These are phyloP conservation scores for Coelinius sp. DNA, from an alignment of 2,888 invertebrate genomes.

Conservation along the genomic window DNA sequence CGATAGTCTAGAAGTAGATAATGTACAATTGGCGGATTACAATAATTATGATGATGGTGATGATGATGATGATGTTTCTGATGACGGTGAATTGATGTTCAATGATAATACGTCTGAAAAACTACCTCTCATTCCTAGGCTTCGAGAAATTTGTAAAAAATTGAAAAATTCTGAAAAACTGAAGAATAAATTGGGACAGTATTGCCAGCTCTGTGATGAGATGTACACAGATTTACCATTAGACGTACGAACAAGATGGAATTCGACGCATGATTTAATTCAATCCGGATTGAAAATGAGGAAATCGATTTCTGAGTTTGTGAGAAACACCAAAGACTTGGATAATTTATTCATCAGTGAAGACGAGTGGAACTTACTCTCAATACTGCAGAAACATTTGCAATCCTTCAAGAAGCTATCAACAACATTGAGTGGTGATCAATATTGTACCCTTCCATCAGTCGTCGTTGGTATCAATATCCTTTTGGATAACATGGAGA, in stretches of 20 bases:
- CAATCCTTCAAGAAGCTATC: slow-evolving; percentile 32
- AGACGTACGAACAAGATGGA: slow-evolving; percentile 40
- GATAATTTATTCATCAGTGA: background rate
- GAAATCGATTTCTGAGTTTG: slow-evolving; percentile 1
- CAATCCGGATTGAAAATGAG: background rate
- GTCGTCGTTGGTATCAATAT: too few species aligned
- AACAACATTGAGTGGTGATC: slow-evolving; percentile 12
- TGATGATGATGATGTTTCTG: background rate
- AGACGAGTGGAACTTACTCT: slow-evolving; percentile 27
- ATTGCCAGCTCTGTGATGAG: slow-evolving; percentile 5
- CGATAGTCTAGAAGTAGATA: too few species aligned
- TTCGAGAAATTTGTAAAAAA: slow-evolving; percentile 17
- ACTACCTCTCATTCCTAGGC: background rate
- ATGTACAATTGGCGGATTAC: too few species aligned
- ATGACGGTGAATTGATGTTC: background rate
- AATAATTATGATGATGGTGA: background rate
- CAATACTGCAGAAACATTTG: slow-evolving; percentile 16
- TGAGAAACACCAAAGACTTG: background rate
- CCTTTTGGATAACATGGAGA: slow-evolving; percentile 31
- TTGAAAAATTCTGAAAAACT: slow-evolving; percentile 33
- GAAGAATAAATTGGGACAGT: slow-evolving; percentile 2
- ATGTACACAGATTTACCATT: slow-evolving; percentile 16
- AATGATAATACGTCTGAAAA: background rate
- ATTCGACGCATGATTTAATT: slow-evolving; percentile 31
- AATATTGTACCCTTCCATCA: slow-evolving; percentile 31